phyloP scores from a whole-genome alignment of 2,797 vertebrate species.

The Podargus strigoides region DNA sequence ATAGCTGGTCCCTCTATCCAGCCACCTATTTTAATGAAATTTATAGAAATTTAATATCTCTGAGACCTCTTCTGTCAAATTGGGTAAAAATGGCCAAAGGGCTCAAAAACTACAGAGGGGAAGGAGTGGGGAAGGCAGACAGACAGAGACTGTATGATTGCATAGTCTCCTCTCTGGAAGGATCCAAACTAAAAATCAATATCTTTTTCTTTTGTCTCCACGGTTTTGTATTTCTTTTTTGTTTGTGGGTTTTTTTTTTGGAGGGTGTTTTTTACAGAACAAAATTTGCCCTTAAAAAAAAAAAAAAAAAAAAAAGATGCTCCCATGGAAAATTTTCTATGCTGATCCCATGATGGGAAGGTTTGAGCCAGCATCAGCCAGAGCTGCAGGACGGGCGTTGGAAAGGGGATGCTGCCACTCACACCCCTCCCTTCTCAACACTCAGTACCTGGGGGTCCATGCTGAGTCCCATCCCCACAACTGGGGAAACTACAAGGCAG shows the following conservation, averaged over 20 bases:
- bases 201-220: neutral
- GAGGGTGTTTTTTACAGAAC: neutral
- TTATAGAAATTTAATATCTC: constrained; percentile 63
- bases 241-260: neutral
- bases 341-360: accelerated
- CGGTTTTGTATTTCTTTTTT: neutral
- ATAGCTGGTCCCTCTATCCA: constrained; percentile 23
- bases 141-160: neutral
- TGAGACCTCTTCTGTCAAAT: constrained; percentile 44
- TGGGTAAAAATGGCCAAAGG: constrained; percentile 55
- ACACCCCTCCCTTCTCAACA: accelerated
- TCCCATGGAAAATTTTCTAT: neutral
- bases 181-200: constrained; percentile 50
- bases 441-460: neutral
- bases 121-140: neutral
- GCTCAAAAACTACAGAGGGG: neutral
- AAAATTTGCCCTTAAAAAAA: neutral
- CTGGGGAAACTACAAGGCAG: accelerated
- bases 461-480: neutral
- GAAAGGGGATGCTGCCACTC: neutral
- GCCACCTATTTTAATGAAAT: constrained; percentile 61
- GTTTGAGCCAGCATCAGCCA: accelerated
- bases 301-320: no score
- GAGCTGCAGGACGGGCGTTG: neutral
- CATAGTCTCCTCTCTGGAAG: constrained; percentile 23